Evolutionary conservation across 2,888 invertebrate genomes (phyloP).

Genomic region (Blera fallax): DNA sequence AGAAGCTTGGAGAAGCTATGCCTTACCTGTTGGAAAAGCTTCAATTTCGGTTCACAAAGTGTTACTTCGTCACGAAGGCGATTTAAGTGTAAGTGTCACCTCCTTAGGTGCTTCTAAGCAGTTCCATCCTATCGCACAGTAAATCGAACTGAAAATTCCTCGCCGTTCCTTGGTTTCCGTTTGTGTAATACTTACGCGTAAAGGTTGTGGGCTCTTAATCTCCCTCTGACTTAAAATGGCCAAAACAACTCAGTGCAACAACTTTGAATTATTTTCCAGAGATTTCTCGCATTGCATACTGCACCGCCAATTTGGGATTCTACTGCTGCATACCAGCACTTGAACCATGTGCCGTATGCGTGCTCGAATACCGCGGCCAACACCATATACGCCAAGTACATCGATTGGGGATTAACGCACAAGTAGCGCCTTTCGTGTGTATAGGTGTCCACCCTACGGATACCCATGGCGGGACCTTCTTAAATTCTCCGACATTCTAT

Average conservation of each 20-base stretch:
- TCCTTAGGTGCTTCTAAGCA: no score
- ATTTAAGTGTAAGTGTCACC: no score
- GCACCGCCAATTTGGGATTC: constrained; percentile 9
- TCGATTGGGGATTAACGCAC: constrained; percentile 64
- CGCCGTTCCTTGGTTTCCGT: no score
- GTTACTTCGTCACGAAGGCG: no score
- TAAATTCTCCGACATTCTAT: neutral
- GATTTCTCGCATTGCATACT: neutral
- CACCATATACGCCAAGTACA: constrained; percentile 62
- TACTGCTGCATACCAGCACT: neutral
- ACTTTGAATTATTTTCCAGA: neutral
- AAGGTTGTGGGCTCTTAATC: no score
- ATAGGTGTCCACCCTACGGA: neutral
- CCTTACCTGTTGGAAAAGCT: no score
- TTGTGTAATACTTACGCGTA: no score
- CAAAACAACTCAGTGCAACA: neutral
- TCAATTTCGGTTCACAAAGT: no score
- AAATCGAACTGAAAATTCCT: no score
- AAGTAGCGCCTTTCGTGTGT: constrained; percentile 42
- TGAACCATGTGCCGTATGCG: constrained; percentile 25
- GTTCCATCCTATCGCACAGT: no score
- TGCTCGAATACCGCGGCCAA: constrained; percentile 31
- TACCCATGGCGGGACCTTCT: neutral
- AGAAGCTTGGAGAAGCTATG: no score
- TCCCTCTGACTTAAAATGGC: neutral